Percentiles rank a stretch among this genome's conserved stretches.
These are phyloP conservation scores for Parelbella ahira DNA, from an alignment of 2,888 invertebrate species.

Conservation along the genomic window DNA sequence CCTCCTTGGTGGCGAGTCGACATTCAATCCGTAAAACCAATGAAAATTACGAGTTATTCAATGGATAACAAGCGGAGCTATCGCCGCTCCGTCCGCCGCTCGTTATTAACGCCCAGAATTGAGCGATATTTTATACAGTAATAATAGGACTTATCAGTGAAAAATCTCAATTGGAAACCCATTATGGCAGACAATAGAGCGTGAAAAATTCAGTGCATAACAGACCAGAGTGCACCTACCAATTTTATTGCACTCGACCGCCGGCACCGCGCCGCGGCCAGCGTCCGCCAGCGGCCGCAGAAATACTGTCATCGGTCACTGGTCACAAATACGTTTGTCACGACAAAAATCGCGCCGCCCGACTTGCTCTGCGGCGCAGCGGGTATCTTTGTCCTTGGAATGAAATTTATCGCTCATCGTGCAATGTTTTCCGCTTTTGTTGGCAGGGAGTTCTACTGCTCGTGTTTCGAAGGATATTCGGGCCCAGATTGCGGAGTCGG, in stretches of 20 bases:
- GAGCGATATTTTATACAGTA: conserved; percentile 22
- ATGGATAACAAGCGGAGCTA: conserved; percentile 33
- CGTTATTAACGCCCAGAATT: conserved; percentile 18
- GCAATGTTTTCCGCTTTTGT: conserved; percentile 33
- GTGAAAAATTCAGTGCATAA: conserved; percentile 22
- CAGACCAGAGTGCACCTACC: conserved; percentile 6
- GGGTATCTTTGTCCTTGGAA: conserved; percentile 9
- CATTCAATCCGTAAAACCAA: conserved; percentile 33
- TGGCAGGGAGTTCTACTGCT: conserved; percentile 88
- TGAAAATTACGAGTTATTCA: conserved; percentile 31
- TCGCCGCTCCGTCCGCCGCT: conserved; percentile 22
- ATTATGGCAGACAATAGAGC: conserved; percentile 23
- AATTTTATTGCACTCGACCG: conserved; percentile 2
- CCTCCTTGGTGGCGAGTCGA: conserved; percentile 29
- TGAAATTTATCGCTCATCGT: conserved; percentile 30
- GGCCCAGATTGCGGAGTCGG: conserved; percentile 90
- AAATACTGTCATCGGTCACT: conserved; percentile 35
- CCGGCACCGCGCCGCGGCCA: neutral
- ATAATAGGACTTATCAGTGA: conserved; percentile 23
- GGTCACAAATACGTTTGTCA: conserved; percentile 35
- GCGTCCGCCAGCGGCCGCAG: conserved; percentile 21
- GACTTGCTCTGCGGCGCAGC: conserved; percentile 7
- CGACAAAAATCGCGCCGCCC: conserved; percentile 20
- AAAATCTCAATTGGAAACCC: conserved; percentile 25
- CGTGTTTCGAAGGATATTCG: conserved; percentile 90